These are phyloP conservation scores for Pyrgus malvae DNA, from an alignment of 2,888 invertebrate genomes.

Conservation along the genomic window DNA sequence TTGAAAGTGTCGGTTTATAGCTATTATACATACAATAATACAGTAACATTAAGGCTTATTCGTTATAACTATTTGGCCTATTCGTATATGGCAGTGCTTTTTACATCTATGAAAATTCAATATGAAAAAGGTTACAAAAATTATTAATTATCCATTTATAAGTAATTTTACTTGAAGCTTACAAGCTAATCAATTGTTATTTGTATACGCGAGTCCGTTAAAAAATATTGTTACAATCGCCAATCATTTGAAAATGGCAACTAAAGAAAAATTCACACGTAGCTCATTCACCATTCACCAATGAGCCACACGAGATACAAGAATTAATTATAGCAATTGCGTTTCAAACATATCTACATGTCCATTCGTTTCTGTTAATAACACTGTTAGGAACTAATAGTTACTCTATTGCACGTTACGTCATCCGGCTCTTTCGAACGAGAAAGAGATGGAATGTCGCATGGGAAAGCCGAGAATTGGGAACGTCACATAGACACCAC, in stretches of 20 bases:
- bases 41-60: slow-evolving; percentile 25
- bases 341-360: slow-evolving; percentile 18
- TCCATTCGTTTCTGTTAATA: not conserved
- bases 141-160: slow-evolving; percentile 1
- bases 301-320: not conserved
- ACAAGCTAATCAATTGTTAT: slow-evolving; percentile 18
- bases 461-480: no score
- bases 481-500: no score
- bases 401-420: slow-evolving; percentile 35
- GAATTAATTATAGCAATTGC: slow-evolving; percentile 13
- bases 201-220: not conserved
- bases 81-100: slow-evolving; percentile 27
- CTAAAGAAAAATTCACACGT: not conserved
- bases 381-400: slow-evolving; percentile 32
- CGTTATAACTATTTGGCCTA: slow-evolving; percentile 26
- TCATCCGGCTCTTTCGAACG: slow-evolving; percentile 28
- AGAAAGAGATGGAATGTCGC: no score
- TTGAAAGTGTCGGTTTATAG: slow-evolving; percentile 7
- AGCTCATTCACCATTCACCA: not conserved
- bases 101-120: slow-evolving; percentile 18
- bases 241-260: slow-evolving; percentile 1
- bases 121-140: slow-evolving; percentile 25
- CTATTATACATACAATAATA: slow-evolving; percentile 16
- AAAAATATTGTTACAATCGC: not conserved
- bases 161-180: slow-evolving; percentile 16